Evolutionary conservation across 1,140 invertebrate species (phyloP).

Genomic region (Potamilus streckersoni): DNA sequence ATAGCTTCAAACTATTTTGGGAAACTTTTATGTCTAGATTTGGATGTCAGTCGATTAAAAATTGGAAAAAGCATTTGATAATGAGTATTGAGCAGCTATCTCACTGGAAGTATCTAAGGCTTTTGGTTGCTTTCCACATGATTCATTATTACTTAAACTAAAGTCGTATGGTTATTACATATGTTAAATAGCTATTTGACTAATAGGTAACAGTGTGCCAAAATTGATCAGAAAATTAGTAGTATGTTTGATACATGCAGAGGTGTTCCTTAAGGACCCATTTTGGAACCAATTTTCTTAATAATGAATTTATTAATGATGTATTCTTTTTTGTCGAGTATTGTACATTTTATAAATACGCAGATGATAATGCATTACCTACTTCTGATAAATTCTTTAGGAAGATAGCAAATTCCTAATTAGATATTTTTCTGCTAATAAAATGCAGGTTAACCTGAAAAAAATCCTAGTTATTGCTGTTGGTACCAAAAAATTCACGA

Average conservation of each 20-base stretch:
- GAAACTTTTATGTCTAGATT: background rate
- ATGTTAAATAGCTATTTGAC: background rate
- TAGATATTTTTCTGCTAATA: conserved; percentile 9
- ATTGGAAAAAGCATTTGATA: conserved; percentile 6
- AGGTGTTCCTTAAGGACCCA: background rate
- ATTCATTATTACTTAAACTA: conserved; percentile 11
- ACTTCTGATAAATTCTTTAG: background rate
- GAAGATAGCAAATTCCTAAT: background rate
- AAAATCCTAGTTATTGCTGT: conserved; percentile 22
- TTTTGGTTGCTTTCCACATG: conserved; percentile 14
- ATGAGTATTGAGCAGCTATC: conserved; percentile 8
- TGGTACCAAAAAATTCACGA: background rate
- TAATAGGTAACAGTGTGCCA: no score
- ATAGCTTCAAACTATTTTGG: conserved; percentile 1
- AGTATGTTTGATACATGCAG: no score
- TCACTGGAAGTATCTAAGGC: background rate
- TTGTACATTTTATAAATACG: conserved; percentile 10
- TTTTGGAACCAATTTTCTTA: background rate
- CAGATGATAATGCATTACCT: conserved; percentile 15
- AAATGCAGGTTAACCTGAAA: conserved; percentile 13
- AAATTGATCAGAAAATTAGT: no score
- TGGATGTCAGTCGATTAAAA: conserved; percentile 9
- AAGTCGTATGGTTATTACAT: conserved; percentile 1
- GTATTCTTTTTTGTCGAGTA: background rate
- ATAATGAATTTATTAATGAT: conserved; percentile 3